Conservation (phyloP, 2,113 vertebrate species). For the Syngnathoides biaculeatus region DNA sequence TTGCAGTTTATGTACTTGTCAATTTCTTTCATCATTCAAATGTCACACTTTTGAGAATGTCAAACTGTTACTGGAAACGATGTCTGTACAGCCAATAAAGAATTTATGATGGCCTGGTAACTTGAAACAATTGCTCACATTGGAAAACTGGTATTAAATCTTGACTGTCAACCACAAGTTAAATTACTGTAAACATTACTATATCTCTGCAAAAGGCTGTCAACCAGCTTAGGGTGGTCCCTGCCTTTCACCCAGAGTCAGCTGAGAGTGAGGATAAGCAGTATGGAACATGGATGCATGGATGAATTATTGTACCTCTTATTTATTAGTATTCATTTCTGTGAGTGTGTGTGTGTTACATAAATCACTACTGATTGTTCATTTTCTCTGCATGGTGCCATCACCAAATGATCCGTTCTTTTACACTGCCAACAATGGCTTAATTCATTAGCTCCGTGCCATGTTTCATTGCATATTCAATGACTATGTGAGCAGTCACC, state of each 20-base stretch:
- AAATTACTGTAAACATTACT: background rate
- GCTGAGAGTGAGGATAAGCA: too few relatives aligned
- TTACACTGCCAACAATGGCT: slow-evolving; percentile 44
- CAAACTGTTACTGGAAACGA: too few relatives aligned
- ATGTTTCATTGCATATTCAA: slow-evolving; percentile 26
- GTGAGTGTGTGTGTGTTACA: background rate
- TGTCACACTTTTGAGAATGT: too few relatives aligned
- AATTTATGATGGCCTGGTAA: background rate
- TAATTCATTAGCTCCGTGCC: slow-evolving; percentile 34
- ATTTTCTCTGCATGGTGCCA: slow-evolving; percentile 36
- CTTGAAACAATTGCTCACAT: background rate
- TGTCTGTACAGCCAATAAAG: background rate
- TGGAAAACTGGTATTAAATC: background rate
- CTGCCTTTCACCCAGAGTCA: too few relatives aligned
- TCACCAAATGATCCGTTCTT: slow-evolving; percentile 44
- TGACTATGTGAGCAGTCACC: background rate
- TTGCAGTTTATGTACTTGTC: too few relatives aligned
- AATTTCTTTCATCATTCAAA: too few relatives aligned
- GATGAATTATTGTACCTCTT: too few relatives aligned
- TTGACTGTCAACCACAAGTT: background rate
- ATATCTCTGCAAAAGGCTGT: too few relatives aligned
- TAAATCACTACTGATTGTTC: background rate
- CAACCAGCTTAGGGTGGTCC: too few relatives aligned
- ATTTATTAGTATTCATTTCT: background rate
- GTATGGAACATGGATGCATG: too few relatives aligned